Evolutionary conservation across 2,113 vertebrate genomes (phyloP).

Genomic region (Dunckerocampus dactyliophorus): DNA sequence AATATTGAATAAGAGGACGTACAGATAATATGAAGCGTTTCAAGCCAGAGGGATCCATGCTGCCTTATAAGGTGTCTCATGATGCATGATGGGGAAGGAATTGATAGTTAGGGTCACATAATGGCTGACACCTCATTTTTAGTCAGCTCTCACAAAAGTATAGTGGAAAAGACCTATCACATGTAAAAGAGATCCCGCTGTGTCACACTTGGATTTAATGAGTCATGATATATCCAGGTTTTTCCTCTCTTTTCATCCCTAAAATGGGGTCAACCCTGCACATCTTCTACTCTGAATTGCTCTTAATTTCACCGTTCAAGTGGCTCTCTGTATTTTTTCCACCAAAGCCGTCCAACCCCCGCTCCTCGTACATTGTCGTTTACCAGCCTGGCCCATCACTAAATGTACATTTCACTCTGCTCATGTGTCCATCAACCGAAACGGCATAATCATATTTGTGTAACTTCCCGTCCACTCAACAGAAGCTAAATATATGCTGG

Average conservation of each 20-base stretch:
- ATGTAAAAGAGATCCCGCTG: slow-evolving; percentile 29
- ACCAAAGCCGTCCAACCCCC: slow-evolving; percentile 18
- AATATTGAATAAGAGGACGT: slow-evolving; percentile 58
- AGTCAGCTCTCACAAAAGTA: slow-evolving; percentile 2
- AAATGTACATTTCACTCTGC: slow-evolving; percentile 51
- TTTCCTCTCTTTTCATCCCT: slow-evolving; percentile 23
- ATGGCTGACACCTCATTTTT: slow-evolving; percentile 33
- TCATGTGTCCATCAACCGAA: slow-evolving; percentile 57
- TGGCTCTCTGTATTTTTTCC: slow-evolving; percentile 44
- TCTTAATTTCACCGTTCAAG: slow-evolving; percentile 42
- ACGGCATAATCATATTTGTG: slow-evolving; percentile 56
- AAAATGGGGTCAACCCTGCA: slow-evolving; percentile 6
- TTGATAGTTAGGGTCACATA: slow-evolving; percentile 26
- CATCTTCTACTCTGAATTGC: slow-evolving; percentile 34
- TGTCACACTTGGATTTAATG: slow-evolving; percentile 27
- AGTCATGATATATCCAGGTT: slow-evolving; percentile 28
- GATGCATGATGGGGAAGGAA: slow-evolving; percentile 26
- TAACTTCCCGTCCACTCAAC: slow-evolving; percentile 48
- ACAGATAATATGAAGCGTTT: slow-evolving; percentile 57
- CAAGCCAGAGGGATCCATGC: slow-evolving; percentile 47
- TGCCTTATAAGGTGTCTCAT: slow-evolving; percentile 60
- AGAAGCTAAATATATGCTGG: slow-evolving; percentile 48
- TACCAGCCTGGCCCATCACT: slow-evolving; percentile 26
- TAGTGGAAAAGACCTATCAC: slow-evolving; percentile 7
- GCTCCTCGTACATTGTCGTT: background rate